Percentiles rank a stretch among this genome's conserved stretches.
Conservation (phyloP, 2,113 vertebrate genomes). For the Prinia subflava region DNA sequence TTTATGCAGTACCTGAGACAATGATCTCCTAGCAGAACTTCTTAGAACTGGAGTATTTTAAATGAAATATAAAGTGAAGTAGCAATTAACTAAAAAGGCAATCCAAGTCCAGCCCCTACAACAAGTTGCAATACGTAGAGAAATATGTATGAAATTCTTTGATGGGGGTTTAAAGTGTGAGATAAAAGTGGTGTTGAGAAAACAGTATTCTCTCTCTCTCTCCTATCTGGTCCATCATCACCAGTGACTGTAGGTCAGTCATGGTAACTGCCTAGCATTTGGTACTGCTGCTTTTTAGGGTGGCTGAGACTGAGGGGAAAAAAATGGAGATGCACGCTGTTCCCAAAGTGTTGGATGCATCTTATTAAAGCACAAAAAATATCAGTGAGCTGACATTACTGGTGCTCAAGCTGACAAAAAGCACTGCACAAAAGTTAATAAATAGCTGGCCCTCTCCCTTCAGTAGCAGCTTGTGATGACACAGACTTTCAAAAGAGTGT, state of each 20-base stretch:
- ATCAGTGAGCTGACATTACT: background rate
- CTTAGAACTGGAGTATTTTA: background rate
- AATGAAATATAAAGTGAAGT: background rate
- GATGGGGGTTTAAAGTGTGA: slow-evolving; percentile 27
- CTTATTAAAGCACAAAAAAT: background rate
- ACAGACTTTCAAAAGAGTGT: background rate
- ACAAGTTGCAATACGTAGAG: slow-evolving; percentile 44
- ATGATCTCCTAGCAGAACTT: background rate
- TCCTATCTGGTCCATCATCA: background rate
- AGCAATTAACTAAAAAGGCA: slow-evolving; percentile 26
- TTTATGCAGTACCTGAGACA: background rate
- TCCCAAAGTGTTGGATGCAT: background rate
- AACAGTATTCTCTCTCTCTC: background rate
- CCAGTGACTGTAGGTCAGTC: background rate
- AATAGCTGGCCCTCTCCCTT: background rate
- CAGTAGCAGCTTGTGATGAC: background rate
- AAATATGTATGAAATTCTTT: slow-evolving; percentile 57
- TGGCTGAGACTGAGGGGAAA: background rate
- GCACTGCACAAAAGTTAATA: background rate
- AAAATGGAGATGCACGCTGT: background rate
- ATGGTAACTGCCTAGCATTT: background rate
- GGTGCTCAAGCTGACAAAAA: background rate
- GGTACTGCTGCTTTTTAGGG: background rate
- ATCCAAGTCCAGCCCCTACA: slow-evolving; percentile 27
- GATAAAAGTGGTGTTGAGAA: slow-evolving; percentile 38